Base-by-base conservation (phyloP, 2,113 vertebrate genomes). In the Vidua macroura region DNA sequence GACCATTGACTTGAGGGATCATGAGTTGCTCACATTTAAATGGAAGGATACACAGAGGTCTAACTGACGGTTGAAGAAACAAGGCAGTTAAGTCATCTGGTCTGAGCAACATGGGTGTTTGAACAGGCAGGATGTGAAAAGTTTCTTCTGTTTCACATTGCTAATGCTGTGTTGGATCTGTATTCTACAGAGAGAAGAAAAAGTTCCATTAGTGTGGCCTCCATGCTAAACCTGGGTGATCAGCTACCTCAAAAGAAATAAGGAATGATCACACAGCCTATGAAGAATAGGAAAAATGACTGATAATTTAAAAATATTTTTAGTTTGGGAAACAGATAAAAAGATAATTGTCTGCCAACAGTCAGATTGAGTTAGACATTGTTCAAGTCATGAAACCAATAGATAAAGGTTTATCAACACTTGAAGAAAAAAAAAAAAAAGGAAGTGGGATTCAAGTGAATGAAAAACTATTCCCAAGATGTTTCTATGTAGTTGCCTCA, bases 1-100 rank as follows among this genome's bases (percentile, higher is more conserved):
- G 35, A 90, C 83, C 90, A 7, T 94, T 96, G 72, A 88, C 80
- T 93, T 92, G 88, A 96, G 58, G 62, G 91, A 39, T 93, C 70
- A 6, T 75, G 73, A 95, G 35, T 92, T 96, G 76, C 86, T 95
- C 88, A 55, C 20, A 19, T 86, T 83, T 90, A 88, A 93, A 72
- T 77, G 73, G 52, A 92, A 94, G 80, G 52, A 56, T 83, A 75
- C 88, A 22, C 41, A 75, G 92, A 87, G 35, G 27, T 87, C 64
- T 95, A 83, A 92, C 55, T 3, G 1, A 13, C 77, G 35, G 35
- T 51, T 88, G 64, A 93, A 94, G 90, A 90, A 90, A 27, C 27
- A 73, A 73, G 41, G 28, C 25, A 49, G 3, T 89, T 19, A 90
- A 78, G 41, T 80, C 59, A 30, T 31, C 49, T 92, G 58, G 11